phyloP scores from a whole-genome alignment of 2,797 vertebrate genomes.

The Microchirus variegatus region DNA sequence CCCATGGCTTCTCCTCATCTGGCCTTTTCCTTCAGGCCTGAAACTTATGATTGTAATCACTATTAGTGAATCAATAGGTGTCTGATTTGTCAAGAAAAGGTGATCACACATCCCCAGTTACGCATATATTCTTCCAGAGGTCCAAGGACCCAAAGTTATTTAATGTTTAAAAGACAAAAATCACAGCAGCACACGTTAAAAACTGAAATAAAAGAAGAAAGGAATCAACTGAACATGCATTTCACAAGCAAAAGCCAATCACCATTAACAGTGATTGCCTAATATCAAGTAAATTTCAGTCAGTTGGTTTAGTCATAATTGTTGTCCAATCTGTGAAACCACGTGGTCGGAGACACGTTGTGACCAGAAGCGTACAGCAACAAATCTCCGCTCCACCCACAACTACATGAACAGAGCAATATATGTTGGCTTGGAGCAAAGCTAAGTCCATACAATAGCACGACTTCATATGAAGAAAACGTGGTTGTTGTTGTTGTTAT shows the following conservation, averaged over 20 bases:
- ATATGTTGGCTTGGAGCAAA: too few species aligned
- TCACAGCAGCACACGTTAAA: not conserved
- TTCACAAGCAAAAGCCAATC: not conserved
- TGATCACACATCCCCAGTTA: too few species aligned
- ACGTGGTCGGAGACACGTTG: too few species aligned
- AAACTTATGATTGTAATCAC: not conserved
- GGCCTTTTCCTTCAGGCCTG: slow-evolving; percentile 3
- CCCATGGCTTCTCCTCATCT: slow-evolving; percentile 20
- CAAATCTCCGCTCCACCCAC: too few species aligned
- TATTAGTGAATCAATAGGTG: not conserved
- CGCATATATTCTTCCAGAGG: too few species aligned
- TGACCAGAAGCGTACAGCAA: too few species aligned
- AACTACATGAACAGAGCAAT: too few species aligned
- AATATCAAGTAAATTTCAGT: slow-evolving; percentile 1
- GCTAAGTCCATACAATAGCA: too few species aligned
- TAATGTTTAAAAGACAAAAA: not conserved
- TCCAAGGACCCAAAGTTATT: not conserved
- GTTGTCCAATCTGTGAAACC: too few species aligned
- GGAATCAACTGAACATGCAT: not conserved
- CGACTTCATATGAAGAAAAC: too few species aligned
- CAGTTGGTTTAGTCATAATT: slow-evolving; percentile 31
- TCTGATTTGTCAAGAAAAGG: too few species aligned
- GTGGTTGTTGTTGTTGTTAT: too few species aligned
- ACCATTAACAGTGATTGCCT: not conserved
- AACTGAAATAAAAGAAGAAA: not conserved